Percentiles rank a stretch among this genome's conserved stretches.
Conservation (phyloP, 1,140 invertebrate genomes). For the Pollicipes pollicipes region DNA sequence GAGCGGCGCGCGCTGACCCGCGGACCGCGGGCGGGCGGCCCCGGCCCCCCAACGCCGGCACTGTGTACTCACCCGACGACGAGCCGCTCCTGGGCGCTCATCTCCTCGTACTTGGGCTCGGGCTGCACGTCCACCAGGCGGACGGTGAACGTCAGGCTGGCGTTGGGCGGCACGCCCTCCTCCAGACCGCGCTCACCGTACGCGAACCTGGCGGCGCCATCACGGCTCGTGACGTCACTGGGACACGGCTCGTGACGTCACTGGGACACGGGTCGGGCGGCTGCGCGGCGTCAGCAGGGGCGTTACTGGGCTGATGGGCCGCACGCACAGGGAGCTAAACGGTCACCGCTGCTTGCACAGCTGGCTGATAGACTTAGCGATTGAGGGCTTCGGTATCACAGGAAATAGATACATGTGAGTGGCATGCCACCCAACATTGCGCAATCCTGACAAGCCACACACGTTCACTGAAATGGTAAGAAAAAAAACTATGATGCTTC, state of each 20-base stretch:
- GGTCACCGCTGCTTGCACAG: too few relatives aligned
- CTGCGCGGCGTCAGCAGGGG: too few relatives aligned
- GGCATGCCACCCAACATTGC: neutral
- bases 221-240: neutral
- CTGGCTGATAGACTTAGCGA: too few relatives aligned
- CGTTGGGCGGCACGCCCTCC: conserved; percentile 43
- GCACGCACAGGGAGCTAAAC: too few relatives aligned
- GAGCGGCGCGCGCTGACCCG: neutral
- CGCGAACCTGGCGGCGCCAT: conserved; percentile 41
- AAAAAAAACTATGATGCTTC: too few relatives aligned
- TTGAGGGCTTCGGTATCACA: neutral
- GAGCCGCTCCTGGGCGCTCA: conserved; percentile 38
- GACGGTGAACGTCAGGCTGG: conserved; percentile 41
- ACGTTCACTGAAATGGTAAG: too few relatives aligned
- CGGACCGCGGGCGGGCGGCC: neutral
- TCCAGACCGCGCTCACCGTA: conserved; percentile 47
- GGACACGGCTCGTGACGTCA: neutral
- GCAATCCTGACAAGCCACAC: too few relatives aligned
- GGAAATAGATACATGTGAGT: neutral
- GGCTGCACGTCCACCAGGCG: conserved; percentile 44
- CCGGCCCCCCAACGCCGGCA: neutral
- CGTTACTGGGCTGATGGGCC: too few relatives aligned
- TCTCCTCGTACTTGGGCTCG: conserved; percentile 41
- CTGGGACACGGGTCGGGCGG: too few relatives aligned
- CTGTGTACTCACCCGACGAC: conserved; percentile 45